A percentile compares a stretch with the other conserved stretches of the same genome.
Conservation (phyloP, 2,113 vertebrate species). For the Siphamia tubifer region DNA sequence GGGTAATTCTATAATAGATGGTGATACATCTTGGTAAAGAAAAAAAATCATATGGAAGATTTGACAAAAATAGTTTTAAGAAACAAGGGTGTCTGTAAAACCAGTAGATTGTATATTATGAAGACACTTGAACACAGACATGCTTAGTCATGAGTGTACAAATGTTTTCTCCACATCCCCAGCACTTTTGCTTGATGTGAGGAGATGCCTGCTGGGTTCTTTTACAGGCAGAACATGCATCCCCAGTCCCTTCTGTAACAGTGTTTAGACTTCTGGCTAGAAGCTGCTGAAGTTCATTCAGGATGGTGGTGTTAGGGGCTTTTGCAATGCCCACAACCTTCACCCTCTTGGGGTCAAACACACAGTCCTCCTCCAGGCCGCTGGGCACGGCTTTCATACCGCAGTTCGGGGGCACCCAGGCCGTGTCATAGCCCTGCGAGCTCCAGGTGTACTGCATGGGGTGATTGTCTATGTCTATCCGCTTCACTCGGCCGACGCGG, state of each 20-base stretch:
- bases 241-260: too few species aligned
- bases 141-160: constrained; percentile 68
- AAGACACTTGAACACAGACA: too few species aligned
- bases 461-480: constrained; percentile 65
- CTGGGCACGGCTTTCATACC: constrained; percentile 64
- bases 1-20: too few species aligned
- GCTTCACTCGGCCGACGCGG: constrained; percentile 60
- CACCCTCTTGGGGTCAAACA: constrained; percentile 72
- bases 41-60: too few species aligned
- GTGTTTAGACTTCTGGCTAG: constrained; percentile 14
- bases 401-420: constrained; percentile 70
- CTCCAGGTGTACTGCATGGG: constrained; percentile 62
- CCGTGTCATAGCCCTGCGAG: constrained; percentile 57
- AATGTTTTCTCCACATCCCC: constrained; percentile 70
- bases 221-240: constrained; percentile 58
- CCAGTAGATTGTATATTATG: too few species aligned
- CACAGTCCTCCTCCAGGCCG: constrained; percentile 74
- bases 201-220: constrained; percentile 2
- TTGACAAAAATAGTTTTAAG: too few species aligned
- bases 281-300: constrained; percentile 46
- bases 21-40: too few species aligned
- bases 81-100: too few species aligned
- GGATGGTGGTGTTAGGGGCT: constrained; percentile 38
- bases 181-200: constrained; percentile 59
- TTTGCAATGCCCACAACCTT: constrained; percentile 49